Evolutionary conservation across 2,113 vertebrate genomes (phyloP).

Genomic region (Oryzias celebensis): DNA sequence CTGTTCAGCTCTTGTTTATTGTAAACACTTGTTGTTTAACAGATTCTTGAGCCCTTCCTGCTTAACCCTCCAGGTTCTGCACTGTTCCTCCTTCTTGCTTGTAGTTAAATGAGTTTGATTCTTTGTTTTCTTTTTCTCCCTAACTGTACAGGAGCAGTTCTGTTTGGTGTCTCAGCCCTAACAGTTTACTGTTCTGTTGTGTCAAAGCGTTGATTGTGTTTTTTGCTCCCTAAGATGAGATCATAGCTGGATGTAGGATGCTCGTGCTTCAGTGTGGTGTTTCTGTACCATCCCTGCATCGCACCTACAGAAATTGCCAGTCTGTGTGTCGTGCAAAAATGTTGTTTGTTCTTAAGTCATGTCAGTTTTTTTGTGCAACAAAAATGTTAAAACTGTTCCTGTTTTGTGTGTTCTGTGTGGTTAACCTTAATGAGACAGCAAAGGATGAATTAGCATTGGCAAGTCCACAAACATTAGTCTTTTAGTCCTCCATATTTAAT

Average conservation of each 20-base stretch:
- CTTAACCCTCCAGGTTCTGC: slow-evolving; percentile 18
- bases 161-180: slow-evolving; percentile 41
- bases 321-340: slow-evolving; percentile 36
- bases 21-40: slow-evolving; percentile 1
- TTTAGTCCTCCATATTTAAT: not conserved
- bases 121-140: slow-evolving; percentile 16
- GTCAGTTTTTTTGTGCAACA: slow-evolving; percentile 7
- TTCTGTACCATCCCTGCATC: slow-evolving; percentile 51
- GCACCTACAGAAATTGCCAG: slow-evolving; percentile 29
- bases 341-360: slow-evolving; percentile 48
- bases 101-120: slow-evolving; percentile 37
- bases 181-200: slow-evolving; percentile 64
- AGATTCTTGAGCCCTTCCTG: slow-evolving; percentile 16
- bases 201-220: slow-evolving; percentile 69
- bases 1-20: slow-evolving; percentile 17
- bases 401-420: slow-evolving; percentile 36
- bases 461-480: not conserved
- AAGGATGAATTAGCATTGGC: no score
- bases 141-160: slow-evolving; percentile 38
- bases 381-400: slow-evolving; percentile 20
- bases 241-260: slow-evolving; percentile 47
- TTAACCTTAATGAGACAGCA: not conserved
- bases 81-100: slow-evolving; percentile 19
- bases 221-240: slow-evolving; percentile 55
- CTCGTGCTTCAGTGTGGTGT: slow-evolving; percentile 43